Base-by-base conservation (phyloP, 2,797 vertebrate genomes). In the Hemitrygon akajei region DNA sequence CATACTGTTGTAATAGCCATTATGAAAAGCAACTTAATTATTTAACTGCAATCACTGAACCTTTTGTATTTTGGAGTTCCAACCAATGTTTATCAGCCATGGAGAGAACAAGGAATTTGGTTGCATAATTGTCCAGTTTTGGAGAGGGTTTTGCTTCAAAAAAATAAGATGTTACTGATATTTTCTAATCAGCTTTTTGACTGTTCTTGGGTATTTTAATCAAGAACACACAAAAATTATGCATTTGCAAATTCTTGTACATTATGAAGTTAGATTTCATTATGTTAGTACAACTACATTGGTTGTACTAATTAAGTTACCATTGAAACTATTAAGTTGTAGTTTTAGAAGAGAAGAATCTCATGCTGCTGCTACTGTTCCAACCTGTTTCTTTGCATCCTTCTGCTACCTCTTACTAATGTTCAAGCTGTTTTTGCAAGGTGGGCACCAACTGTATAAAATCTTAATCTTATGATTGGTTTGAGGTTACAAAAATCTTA, bases 181-280 rank as follows among this genome's bases (percentile, higher is more conserved):
- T 87, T 89, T 89, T 69, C 56, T 63, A 11, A 25, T 27, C 56
- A 69, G 63, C 86, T 69, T 69, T 63, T 69, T 89, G 86, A 60
- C 60, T 63, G 34, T 89, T 89, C 86, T 89, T 89, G 86, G 82
- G n/a, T 69, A 25, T 34, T 69, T n/a, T 89, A 89, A 20, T 63
- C 86, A 87, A 60, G 60, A 87, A 87, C 12, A 63, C 84, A 87
- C 58, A 63, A 63, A 58, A 34, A 47, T 47, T 58, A 87, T 87
- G 84, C 63, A 34, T 69, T 89, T 89, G 30, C 86, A 89, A 37
- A 89, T 37, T 69, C n/a, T 69, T 60, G 86, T 89, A 34, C 86
- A 66, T 89, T 89, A 7, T 89, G 25, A 89, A 89, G 22, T 89
- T 89, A 18, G 60, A 89, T 47, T 47, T 47, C 47, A 47, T 47